Percentiles rank a stretch among this genome's conserved stretches.
Evolutionary conservation across 2,797 vertebrate species (phyloP).

Genomic region (Molossus alvarezi): DNA sequence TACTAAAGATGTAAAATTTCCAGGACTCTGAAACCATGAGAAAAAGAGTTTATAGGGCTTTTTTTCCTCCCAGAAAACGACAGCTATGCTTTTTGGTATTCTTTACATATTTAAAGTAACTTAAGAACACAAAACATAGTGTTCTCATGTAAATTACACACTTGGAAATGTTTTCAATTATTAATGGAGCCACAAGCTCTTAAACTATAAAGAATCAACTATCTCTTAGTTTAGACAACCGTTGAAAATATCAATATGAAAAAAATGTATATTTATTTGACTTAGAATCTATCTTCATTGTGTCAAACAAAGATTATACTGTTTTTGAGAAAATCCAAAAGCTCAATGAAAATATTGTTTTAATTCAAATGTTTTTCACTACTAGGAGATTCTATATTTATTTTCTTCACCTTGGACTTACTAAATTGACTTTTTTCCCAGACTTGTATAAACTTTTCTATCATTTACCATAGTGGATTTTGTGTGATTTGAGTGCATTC

Average conservation of each 20-base stretch:
- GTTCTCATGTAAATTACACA: slow-evolving; percentile 23
- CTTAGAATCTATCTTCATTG: not conserved
- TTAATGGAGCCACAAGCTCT: slow-evolving; percentile 40
- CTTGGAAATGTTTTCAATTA: slow-evolving; percentile 64
- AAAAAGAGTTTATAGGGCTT: not conserved
- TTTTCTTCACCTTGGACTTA: slow-evolving; percentile 41
- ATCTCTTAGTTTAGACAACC: slow-evolving; percentile 3
- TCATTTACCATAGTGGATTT: not conserved
- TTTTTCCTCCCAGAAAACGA: not conserved
- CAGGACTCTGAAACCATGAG: slow-evolving; percentile 62
- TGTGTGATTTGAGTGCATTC: not conserved
- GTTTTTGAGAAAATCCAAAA: slow-evolving; percentile 31
- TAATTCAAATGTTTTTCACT: slow-evolving; percentile 34
- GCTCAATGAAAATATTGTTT: not conserved
- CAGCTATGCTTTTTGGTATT: slow-evolving; percentile 22
- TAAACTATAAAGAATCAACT: slow-evolving; percentile 36
- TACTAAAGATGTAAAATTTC: slow-evolving; percentile 71
- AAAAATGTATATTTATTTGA: slow-evolving; percentile 15
- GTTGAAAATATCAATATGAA: slow-evolving; percentile 9
- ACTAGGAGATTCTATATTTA: not conserved
- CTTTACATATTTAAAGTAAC: slow-evolving; percentile 61
- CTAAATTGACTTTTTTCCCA: not conserved
- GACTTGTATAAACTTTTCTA: not conserved
- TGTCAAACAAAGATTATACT: slow-evolving; percentile 31
- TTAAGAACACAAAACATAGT: slow-evolving; percentile 29